phyloP scores from a whole-genome alignment of 2,888 invertebrate genomes.

The Nudaria mundana region DNA sequence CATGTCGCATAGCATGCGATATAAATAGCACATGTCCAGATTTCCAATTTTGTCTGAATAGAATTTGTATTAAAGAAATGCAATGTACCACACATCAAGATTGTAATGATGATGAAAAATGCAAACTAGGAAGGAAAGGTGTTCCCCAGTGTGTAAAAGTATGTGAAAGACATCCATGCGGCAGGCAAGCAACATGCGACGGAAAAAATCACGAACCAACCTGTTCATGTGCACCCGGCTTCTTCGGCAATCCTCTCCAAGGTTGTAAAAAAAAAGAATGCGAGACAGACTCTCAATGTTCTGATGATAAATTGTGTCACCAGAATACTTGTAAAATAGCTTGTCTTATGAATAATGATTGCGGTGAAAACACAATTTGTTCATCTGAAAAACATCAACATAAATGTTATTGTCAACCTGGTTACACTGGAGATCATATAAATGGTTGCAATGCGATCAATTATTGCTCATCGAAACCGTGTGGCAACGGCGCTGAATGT shows the following conservation, averaged over 20 bases:
- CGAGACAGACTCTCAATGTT: slow-evolving; percentile 85
- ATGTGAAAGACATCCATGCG: slow-evolving; percentile 88
- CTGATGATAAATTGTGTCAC: slow-evolving; percentile 91
- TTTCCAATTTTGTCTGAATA: slow-evolving; percentile 91
- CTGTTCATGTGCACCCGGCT: slow-evolving; percentile 90
- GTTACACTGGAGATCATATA: slow-evolving; percentile 90
- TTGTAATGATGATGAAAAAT: slow-evolving; percentile 87
- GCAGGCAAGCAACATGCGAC: slow-evolving; percentile 90
- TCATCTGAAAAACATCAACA: slow-evolving; percentile 91
- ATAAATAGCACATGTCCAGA: slow-evolving; percentile 91
- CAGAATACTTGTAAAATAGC: slow-evolving; percentile 92
- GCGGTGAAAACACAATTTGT: slow-evolving; percentile 92
- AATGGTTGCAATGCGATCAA: slow-evolving; percentile 87
- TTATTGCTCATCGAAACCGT: slow-evolving; percentile 89
- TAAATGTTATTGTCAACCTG: slow-evolving; percentile 90
- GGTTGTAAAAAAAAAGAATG: slow-evolving; percentile 93
- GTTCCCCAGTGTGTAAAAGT: slow-evolving; percentile 89
- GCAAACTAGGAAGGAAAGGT: slow-evolving; percentile 84
- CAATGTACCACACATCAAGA: slow-evolving; percentile 87
- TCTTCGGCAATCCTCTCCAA: slow-evolving; percentile 89
- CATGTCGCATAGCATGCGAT: slow-evolving; percentile 92
- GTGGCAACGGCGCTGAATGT: slow-evolving; percentile 90
- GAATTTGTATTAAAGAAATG: slow-evolving; percentile 91
- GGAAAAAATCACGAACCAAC: slow-evolving; percentile 87
- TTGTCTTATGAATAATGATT: slow-evolving; percentile 90